These are phyloP conservation scores for Melanotaenia maccullochi DNA, from an alignment of 2,797 vertebrate species.

Conservation along the genomic window DNA sequence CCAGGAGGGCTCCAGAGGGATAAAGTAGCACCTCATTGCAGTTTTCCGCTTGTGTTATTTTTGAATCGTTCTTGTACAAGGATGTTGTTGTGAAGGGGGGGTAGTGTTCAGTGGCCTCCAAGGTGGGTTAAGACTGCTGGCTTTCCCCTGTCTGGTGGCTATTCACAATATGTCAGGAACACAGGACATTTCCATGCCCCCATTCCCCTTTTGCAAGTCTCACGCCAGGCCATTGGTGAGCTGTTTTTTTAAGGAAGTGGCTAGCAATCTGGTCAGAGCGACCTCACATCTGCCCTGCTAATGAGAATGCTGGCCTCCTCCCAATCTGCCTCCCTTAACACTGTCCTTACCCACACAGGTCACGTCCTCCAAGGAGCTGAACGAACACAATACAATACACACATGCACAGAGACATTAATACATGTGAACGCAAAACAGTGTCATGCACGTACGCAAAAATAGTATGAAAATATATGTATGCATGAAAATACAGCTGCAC, in stretches of 20 bases:
- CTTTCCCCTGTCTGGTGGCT: slow-evolving; percentile 82
- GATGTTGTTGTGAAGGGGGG: slow-evolving; percentile 83
- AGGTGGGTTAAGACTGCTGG: slow-evolving; percentile 78
- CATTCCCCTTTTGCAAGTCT: slow-evolving; percentile 76
- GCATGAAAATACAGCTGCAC: slow-evolving; percentile 2
- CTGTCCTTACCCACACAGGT: slow-evolving; percentile 86
- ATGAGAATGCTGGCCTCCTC: slow-evolving; percentile 87
- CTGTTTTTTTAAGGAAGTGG: slow-evolving; percentile 97
- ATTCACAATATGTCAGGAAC: slow-evolving; percentile 91
- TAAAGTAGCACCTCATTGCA: slow-evolving; percentile 78
- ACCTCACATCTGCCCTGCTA: slow-evolving; percentile 91
- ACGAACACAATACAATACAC: slow-evolving; percentile 64
- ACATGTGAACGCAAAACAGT: slow-evolving; percentile 30
- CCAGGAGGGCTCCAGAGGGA: slow-evolving; percentile 74
- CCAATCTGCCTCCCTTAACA: slow-evolving; percentile 79
- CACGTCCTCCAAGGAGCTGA: slow-evolving; percentile 85
- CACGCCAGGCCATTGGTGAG: slow-evolving; percentile 80
- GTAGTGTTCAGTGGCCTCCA: slow-evolving; percentile 79
- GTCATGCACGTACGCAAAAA: slow-evolving; percentile 30
- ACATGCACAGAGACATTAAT: slow-evolving; percentile 30
- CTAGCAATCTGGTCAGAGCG: slow-evolving; percentile 84
- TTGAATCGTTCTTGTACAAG: slow-evolving; percentile 86
- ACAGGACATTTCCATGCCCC: slow-evolving; percentile 81
- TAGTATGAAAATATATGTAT: slow-evolving; percentile 7
- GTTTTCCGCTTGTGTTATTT: slow-evolving; percentile 83